Conservation (phyloP, 2,797 vertebrate genomes). For the Hypotaenidia philippensis region DNA sequence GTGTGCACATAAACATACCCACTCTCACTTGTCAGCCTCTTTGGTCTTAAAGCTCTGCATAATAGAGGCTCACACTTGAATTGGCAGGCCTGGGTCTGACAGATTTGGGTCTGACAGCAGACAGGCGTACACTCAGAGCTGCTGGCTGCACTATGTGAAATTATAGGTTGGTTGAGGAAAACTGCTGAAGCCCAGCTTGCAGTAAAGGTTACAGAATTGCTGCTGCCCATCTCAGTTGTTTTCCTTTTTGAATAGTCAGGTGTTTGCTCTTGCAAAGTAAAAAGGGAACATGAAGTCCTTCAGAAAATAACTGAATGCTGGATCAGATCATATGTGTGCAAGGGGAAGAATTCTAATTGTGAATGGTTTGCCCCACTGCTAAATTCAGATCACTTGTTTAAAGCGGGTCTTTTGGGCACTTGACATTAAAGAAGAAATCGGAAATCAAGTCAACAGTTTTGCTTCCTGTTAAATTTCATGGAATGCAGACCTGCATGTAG, state of each 20-base stretch:
- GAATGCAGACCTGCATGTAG: not conserved
- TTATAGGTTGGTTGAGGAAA: not conserved
- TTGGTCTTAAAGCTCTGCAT: not conserved
- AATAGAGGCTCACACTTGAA: not conserved
- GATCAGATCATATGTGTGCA: not conserved
- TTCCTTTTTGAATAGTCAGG: not conserved
- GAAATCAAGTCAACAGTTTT: not conserved
- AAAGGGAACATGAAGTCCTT: not conserved
- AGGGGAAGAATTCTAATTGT: not conserved
- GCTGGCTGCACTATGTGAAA: not conserved
- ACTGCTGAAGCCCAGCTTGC: not conserved
- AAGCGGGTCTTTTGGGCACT: not conserved
- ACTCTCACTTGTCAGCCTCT: not conserved
- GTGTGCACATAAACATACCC: fast-evolving
- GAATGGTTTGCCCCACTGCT: not conserved
- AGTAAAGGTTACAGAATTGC: not conserved
- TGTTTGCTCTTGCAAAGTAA: not conserved
- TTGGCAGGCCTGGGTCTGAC: not conserved
- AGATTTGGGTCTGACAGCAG: not conserved
- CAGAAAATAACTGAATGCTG: not conserved
- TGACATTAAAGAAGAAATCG: not conserved
- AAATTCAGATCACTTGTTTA: not conserved
- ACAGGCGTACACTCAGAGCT: not conserved
- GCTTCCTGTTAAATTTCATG: not conserved
- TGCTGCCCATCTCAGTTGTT: not conserved